Evolutionary conservation across 2,113 vertebrate species (phyloP).

Genomic region (Austrofundulus limnaeus): DNA sequence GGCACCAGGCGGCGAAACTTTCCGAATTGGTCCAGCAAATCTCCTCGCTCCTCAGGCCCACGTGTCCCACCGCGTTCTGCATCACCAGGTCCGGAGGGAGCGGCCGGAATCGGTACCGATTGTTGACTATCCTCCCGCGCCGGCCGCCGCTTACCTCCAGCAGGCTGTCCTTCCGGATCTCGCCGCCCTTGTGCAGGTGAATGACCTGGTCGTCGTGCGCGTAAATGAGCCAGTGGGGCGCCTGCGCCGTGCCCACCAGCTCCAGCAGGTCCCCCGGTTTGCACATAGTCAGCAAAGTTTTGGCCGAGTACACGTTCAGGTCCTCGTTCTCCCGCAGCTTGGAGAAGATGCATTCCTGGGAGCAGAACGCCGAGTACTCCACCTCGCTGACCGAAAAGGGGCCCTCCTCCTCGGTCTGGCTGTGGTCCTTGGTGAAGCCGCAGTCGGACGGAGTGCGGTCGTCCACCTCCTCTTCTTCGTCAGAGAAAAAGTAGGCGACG

Average conservation of each 20-base stretch:
- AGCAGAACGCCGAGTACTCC: conserved; percentile 95
- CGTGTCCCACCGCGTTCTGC: conserved; percentile 95
- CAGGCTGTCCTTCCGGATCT: conserved; percentile 97
- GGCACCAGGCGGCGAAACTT: conserved; percentile 99
- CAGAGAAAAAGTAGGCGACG: conserved; percentile 99
- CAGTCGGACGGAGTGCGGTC: conserved; percentile 93
- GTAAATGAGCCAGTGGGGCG: conserved; percentile 96
- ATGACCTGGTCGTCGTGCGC: conserved; percentile 91
- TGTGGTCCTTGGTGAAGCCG: conserved; percentile 86
- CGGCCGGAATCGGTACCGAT: conserved; percentile 95
- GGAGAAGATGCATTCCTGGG: conserved; percentile 99
- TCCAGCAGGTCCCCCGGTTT: conserved; percentile 96
- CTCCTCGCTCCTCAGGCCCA: conserved; percentile 92
- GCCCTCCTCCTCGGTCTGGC: conserved; percentile 80
- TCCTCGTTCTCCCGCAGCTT: conserved; percentile 94
- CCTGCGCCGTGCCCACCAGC: conserved; percentile 85
- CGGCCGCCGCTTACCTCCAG: conserved; percentile 88
- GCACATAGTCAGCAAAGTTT: conserved; percentile 92
- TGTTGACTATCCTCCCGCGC: conserved; percentile 94
- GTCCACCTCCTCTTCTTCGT: conserved; percentile 99
- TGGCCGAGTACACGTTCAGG: conserved; percentile 88
- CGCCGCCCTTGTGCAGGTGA: conserved; percentile 93
- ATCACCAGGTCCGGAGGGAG: conserved; percentile 94
- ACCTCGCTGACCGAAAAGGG: conserved; percentile 89
- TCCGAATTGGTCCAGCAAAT: conserved; percentile 99